phyloP scores from a whole-genome alignment of 2,888 invertebrate genomes.

The Apotomis capreana region DNA sequence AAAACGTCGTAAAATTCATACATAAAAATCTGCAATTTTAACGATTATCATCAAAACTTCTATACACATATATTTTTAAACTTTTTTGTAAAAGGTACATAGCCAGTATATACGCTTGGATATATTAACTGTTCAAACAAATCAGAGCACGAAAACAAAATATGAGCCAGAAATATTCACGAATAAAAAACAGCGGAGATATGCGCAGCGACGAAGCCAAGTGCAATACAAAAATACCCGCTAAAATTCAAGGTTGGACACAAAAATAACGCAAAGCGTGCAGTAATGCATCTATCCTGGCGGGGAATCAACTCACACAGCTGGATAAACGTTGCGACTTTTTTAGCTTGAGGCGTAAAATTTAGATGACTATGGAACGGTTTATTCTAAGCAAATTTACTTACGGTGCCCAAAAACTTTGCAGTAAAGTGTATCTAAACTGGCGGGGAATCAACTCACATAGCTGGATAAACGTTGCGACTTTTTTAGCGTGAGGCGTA shows the following conservation, averaged over 20 bases:
- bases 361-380: too few species aligned
- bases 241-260: constrained; percentile 66
- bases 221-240: constrained; percentile 68
- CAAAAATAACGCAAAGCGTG: constrained; percentile 64
- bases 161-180: background rate
- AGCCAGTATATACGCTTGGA: too few species aligned
- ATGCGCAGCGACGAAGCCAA: constrained; percentile 55
- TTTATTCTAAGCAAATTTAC: too few species aligned
- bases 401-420: too few species aligned
- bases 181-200: constrained; percentile 27
- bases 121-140: background rate
- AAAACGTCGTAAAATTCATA: too few species aligned
- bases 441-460: background rate
- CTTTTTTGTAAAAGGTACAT: too few species aligned
- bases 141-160: constrained; percentile 1
- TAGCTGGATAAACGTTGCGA: background rate
- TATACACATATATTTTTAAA: too few species aligned
- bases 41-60: too few species aligned
- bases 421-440: constrained; percentile 1
- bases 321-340: background rate
- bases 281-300: constrained; percentile 33
- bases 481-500: too few species aligned
- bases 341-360: background rate
- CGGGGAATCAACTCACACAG: background rate
- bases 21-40: too few species aligned